Percentiles rank a stretch among this genome's conserved stretches.
These are phyloP conservation scores for Danio kyathit DNA, from an alignment of 2,797 vertebrate species.

Conservation along the genomic window DNA sequence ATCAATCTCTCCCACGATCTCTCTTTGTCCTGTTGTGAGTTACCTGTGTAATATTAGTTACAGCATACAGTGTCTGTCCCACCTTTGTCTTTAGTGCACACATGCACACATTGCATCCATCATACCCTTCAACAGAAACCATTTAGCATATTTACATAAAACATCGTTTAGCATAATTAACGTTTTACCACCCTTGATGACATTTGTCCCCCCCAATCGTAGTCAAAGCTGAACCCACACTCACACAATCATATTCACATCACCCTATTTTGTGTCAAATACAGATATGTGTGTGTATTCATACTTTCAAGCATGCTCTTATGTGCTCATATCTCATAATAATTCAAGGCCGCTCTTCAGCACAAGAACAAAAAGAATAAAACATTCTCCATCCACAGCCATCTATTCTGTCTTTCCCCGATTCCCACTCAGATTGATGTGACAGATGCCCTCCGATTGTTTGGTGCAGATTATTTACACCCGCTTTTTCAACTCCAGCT, in stretches of 20 bases:
- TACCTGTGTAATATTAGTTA: slow-evolving; percentile 36
- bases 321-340: slow-evolving; percentile 36
- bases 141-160: slow-evolving; percentile 8
- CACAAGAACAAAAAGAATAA: slow-evolving; percentile 47
- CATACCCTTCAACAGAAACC: background rate
- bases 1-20: slow-evolving; percentile 10
- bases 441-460: slow-evolving; percentile 41
- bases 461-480: slow-evolving; percentile 45
- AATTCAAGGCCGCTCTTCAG: slow-evolving; percentile 41
- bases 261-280: background rate
- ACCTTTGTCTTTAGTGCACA: slow-evolving; percentile 11
- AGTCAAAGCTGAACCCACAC: slow-evolving; percentile 1
- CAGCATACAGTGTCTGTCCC: slow-evolving; percentile 18
- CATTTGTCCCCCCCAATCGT: background rate
- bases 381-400: slow-evolving; percentile 29
- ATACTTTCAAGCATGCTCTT: slow-evolving; percentile 2
- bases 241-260: background rate
- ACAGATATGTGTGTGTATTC: background rate
- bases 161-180: background rate
- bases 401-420: background rate
- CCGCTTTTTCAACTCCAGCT: background rate
- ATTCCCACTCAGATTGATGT: slow-evolving; percentile 38
- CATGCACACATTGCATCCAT: background rate
- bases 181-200: background rate
- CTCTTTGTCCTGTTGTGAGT: background rate